phyloP scores from a whole-genome alignment of 2,888 invertebrate genomes.

The Ernsta delagoae region DNA sequence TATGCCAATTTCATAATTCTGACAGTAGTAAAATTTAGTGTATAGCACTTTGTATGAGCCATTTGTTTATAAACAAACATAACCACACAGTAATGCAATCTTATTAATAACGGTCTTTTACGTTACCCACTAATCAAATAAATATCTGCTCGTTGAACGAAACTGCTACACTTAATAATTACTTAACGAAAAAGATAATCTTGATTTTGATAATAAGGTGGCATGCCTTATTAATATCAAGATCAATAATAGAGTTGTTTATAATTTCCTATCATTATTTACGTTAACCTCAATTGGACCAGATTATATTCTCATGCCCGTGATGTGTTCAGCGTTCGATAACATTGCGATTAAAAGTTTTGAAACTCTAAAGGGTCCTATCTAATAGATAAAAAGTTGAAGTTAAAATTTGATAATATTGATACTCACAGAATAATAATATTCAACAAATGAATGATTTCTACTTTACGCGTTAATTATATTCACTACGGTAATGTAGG shows the following conservation, averaged over 20 bases:
- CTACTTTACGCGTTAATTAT: too few species aligned
- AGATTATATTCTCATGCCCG: slow-evolving; percentile 64
- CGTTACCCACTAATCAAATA: slow-evolving; percentile 51
- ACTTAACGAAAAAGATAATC: slow-evolving; percentile 57
- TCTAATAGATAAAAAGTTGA: too few species aligned
- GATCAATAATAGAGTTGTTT: slow-evolving; percentile 72
- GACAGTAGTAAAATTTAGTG: too few species aligned
- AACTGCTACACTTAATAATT: slow-evolving; percentile 50
- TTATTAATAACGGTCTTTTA: slow-evolving; percentile 32
- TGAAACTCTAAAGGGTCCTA: too few species aligned
- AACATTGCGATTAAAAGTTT: background rate
- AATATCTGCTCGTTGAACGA: slow-evolving; percentile 44
- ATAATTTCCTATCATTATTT: slow-evolving; percentile 59
- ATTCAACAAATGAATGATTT: too few species aligned
- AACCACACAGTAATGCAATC: background rate
- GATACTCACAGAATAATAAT: too few species aligned
- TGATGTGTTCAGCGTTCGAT: background rate
- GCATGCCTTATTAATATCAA: too few species aligned
- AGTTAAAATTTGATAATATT: too few species aligned
- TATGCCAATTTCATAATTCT: too few species aligned
- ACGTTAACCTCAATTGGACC: slow-evolving; percentile 61
- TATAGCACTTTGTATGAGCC: background rate
- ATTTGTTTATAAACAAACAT: background rate
- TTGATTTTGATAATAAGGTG: too few species aligned
- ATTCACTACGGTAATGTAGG: too few species aligned